Conservation (phyloP, 2,888 invertebrate genomes). For the Amblyjoppa fuscipennis region DNA sequence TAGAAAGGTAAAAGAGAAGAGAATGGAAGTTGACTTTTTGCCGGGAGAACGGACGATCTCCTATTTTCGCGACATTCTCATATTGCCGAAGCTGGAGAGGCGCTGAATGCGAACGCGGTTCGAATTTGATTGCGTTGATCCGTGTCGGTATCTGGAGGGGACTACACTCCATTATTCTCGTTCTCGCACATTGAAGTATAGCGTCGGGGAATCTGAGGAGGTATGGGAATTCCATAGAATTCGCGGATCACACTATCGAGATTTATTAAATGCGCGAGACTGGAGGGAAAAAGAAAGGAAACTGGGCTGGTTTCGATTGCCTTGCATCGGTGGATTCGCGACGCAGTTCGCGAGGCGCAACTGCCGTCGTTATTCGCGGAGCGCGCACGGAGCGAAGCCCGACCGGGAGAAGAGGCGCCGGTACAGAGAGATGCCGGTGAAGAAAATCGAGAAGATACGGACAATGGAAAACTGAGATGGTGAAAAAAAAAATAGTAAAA, state of each 20-base stretch:
- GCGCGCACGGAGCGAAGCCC: neutral
- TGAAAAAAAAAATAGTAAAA: neutral
- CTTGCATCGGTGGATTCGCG: neutral
- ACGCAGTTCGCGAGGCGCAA: slow-evolving; percentile 11
- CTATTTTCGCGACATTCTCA: neutral
- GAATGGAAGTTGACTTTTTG: slow-evolving; percentile 6
- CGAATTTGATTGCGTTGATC: slow-evolving; percentile 31
- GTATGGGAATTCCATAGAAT: slow-evolving; percentile 20
- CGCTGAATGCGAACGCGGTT: slow-evolving; percentile 6
- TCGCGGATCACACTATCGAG: neutral
- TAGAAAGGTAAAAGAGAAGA: neutral
- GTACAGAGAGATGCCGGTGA: neutral
- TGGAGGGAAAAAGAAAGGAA: neutral
- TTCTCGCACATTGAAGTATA: neutral
- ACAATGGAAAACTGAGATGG: slow-evolving; percentile 9
- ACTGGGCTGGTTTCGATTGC: neutral
- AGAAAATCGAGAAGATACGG: slow-evolving; percentile 11
- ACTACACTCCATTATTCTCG: slow-evolving; percentile 5
- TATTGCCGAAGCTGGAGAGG: neutral
- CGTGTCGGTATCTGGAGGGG: slow-evolving; percentile 1
- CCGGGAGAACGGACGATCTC: neutral
- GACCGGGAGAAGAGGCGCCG: neutral
- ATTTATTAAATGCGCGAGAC: slow-evolving; percentile 5
- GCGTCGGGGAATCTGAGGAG: neutral
- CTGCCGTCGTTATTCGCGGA: slow-evolving; percentile 21